Evolutionary conservation across 2,113 vertebrate genomes (phyloP), one percentile per base, ranked within the genome.

Genomic region (Planiliza haematocheilus): DNA sequence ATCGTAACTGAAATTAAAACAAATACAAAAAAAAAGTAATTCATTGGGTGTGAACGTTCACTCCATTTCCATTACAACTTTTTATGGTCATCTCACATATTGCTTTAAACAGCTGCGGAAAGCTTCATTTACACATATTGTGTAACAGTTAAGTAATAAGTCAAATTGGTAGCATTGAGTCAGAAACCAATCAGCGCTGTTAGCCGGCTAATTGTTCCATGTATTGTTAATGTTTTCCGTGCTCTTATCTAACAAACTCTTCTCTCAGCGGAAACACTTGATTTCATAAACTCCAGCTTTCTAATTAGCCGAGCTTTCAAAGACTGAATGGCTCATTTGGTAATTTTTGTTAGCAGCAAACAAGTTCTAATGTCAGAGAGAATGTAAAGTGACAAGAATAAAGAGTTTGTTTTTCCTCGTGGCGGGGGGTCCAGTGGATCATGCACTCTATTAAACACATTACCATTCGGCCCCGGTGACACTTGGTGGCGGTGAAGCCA

Each of bases 241-340:
- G 51, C 21, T 38, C 20, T 65, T 70, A 51, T 79, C 58, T 42
- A 71, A 63, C 71, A 59, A 69, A 51, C 43, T 59, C 61, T 48
- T 58, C 68, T 70, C 60, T 34, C 53, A 49, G 21, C 37, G 12
- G 39, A 73, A 74, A 51, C 61, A 36, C 71, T n/a, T 61, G 63
- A 62, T 84, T 75, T 67, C 63, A 45, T 21, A 73, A 77, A 82
- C 69, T 63, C 34, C 39, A 38, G 21, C 34, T 68, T 81, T 65
- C 60, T 84, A 79, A 86, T 84, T 83, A 86, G 68, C 50, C 1
- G 38, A 48, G 73, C 82, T 85, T 81, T 78, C 66, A 87, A 58
- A 72, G 24, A 17, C 41, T 4, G 57, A 78, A 77, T 59, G 79
- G 68, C 71, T 88, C 88, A 68, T 81, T 82, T 69, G 73, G 75